phyloP scores from a whole-genome alignment of 2,113 vertebrate species.

The Desmodus rotundus region DNA sequence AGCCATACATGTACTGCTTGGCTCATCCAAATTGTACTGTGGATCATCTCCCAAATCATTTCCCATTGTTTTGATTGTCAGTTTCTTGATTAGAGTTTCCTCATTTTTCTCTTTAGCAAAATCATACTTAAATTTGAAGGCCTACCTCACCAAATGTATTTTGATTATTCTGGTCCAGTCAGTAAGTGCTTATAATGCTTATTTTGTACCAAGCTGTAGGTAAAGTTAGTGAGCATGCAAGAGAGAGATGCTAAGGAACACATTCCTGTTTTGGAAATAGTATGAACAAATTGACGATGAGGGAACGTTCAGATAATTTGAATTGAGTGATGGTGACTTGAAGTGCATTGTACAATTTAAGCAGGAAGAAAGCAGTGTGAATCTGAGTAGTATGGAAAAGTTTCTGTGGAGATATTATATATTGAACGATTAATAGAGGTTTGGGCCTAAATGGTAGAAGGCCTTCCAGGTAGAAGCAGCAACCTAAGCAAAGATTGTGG shows the following conservation, averaged over 20 bases:
- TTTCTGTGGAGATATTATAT: neutral
- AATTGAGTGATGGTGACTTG: slow-evolving; percentile 8
- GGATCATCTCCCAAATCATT: neutral
- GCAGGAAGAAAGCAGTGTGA: neutral
- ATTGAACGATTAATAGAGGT: neutral
- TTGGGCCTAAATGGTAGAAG: neutral
- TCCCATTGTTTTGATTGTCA: neutral
- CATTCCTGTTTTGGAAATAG: neutral
- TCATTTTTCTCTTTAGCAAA: slow-evolving; percentile 5
- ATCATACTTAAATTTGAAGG: neutral
- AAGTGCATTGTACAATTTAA: neutral
- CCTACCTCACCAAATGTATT: neutral
- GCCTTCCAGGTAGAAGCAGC: neutral
- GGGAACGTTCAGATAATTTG: slow-evolving; percentile 16
- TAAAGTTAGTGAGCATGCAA: neutral
- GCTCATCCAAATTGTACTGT: neutral
- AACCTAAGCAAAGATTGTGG: neutral
- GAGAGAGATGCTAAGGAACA: neutral
- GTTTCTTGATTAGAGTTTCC: neutral
- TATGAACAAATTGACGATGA: slow-evolving; percentile 19
- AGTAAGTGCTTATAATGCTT: neutral
- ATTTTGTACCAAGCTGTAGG: neutral
- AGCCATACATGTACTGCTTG: neutral
- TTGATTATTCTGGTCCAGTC: neutral
- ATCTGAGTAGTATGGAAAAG: neutral